Conservation (phyloP, 2,797 vertebrate species). For the Acanthis flammea region DNA sequence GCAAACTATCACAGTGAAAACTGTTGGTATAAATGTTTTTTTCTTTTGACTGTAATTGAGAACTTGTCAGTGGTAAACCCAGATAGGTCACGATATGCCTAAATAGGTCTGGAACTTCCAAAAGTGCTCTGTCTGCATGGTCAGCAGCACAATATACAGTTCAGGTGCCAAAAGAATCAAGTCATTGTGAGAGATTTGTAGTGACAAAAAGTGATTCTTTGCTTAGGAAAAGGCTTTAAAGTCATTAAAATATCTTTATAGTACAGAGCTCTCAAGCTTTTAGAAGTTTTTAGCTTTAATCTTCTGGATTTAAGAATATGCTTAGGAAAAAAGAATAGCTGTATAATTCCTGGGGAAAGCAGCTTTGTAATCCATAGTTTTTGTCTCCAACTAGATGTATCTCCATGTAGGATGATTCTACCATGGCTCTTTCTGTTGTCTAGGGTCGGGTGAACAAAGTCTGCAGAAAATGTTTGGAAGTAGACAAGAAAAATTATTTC, state of each 20-base stretch:
- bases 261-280: not conserved
- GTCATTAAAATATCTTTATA: not conserved
- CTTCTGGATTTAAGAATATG: not conserved
- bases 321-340: not conserved
- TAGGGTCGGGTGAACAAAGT: not conserved
- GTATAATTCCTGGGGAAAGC: not conserved
- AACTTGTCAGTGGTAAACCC: not conserved
- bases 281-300: not conserved
- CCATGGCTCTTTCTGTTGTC: not conserved
- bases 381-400: not conserved
- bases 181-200: not conserved
- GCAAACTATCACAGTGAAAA: not conserved
- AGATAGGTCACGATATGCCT: not conserved
- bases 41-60: not conserved
- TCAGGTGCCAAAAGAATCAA: not conserved
- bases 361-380: not conserved
- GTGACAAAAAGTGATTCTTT: not conserved
- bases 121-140: not conserved
- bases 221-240: not conserved
- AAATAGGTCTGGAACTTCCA: not conserved
- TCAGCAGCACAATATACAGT: not conserved
- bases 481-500: not conserved
- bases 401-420: not conserved
- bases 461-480: not conserved
- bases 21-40: not conserved